Evolutionary conservation across 1,140 invertebrate genomes (phyloP).

Genomic region (Brachionus rotundiformis): DNA sequence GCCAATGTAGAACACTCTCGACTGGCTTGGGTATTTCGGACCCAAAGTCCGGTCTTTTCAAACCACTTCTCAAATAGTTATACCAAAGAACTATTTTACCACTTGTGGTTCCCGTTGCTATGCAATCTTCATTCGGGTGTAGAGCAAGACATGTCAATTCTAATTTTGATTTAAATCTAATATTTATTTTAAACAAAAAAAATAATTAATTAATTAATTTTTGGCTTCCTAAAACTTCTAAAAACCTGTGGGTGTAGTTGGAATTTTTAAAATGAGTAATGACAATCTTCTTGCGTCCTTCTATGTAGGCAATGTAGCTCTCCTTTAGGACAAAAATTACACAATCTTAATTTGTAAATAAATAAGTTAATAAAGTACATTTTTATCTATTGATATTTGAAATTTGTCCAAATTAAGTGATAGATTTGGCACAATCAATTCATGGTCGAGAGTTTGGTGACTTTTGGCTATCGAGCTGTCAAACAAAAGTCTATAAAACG

Average conservation of each 20-base stretch:
- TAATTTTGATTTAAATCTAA: slow-evolving; percentile 39
- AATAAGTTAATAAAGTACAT: slow-evolving; percentile 39
- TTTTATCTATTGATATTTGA: slow-evolving; percentile 3
- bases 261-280: background rate
- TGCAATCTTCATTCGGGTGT: slow-evolving; percentile 71
- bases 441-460: slow-evolving; percentile 1
- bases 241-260: background rate
- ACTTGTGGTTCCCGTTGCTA: slow-evolving; percentile 73
- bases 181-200: background rate
- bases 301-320: slow-evolving; percentile 1
- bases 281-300: slow-evolving; percentile 18
- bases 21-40: slow-evolving; percentile 59
- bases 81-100: slow-evolving; percentile 73
- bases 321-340: background rate
- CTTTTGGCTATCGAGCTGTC: background rate
- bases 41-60: background rate
- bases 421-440: slow-evolving; percentile 42
- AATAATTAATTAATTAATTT: background rate
- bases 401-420: slow-evolving; percentile 15
- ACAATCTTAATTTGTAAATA: background rate
- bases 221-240: background rate
- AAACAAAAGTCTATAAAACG: slow-evolving; percentile 18
- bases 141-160: slow-evolving; percentile 71
- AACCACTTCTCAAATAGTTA: slow-evolving; percentile 55
- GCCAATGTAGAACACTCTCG: slow-evolving; percentile 73